phyloP scores from a whole-genome alignment of 2,888 invertebrate genomes.

The Pilophorus perplexus region DNA sequence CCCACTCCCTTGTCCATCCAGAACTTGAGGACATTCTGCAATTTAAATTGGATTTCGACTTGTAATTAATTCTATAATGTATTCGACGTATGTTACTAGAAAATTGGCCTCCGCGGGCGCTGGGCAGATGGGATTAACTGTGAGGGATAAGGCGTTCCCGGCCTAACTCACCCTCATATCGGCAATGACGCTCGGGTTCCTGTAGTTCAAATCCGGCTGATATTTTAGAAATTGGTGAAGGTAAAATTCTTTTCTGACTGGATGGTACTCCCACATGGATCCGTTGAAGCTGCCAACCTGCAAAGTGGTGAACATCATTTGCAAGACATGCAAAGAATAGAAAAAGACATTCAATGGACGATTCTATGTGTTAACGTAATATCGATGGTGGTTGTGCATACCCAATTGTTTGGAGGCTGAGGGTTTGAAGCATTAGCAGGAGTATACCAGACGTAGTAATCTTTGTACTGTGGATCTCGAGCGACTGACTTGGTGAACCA shows the following conservation, averaged over 20 bases:
- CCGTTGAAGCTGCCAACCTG: constrained; percentile 53
- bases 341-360: too few species aligned
- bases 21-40: constrained; percentile 61
- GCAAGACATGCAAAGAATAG: neutral
- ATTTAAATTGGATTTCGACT: neutral
- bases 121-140: too few species aligned
- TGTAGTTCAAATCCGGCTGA: constrained; percentile 61
- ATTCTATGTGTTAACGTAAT: too few species aligned
- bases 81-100: too few species aligned
- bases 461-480: constrained; percentile 51
- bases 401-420: too few species aligned
- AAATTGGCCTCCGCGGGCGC: too few species aligned
- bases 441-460: constrained; percentile 56
- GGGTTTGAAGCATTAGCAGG: too few species aligned
- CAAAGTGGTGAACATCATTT: too few species aligned
- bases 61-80: too few species aligned
- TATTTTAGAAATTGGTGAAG: constrained; percentile 63
- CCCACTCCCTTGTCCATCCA: constrained; percentile 74
- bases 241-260: constrained; percentile 65
- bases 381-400: too few species aligned
- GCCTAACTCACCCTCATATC: constrained; percentile 63
- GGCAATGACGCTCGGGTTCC: constrained; percentile 65
- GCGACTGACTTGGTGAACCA: constrained; percentile 56
- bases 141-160: too few species aligned
- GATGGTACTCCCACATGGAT: constrained; percentile 71